Percentiles rank a stretch among this genome's conserved stretches.
Conservation (phyloP, 2,113 vertebrate genomes). For the Centropus unirufus region DNA sequence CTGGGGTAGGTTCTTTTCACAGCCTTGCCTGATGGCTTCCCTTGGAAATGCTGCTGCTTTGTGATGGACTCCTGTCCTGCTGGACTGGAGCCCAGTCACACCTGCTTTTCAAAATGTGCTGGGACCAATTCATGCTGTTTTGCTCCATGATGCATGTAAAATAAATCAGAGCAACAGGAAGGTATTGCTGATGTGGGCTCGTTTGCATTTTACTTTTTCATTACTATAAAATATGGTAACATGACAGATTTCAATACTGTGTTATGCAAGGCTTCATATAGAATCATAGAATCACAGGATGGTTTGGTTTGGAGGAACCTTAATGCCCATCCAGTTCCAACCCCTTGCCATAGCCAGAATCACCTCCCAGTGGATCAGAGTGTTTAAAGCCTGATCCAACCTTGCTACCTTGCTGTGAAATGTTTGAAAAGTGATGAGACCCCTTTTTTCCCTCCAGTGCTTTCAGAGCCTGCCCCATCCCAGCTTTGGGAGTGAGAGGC, state of each 20-base stretch:
- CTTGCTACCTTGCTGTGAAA: neutral
- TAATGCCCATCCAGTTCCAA: too few relatives aligned
- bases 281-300: too few relatives aligned
- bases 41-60: neutral
- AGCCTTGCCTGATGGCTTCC: neutral
- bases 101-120: neutral
- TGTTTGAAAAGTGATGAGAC: neutral
- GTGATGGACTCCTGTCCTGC: neutral
- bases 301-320: too few relatives aligned
- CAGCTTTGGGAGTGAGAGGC: neutral
- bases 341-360: too few relatives aligned
- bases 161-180: neutral
- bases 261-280: neutral
- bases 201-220: neutral
- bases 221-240: neutral
- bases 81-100: neutral
- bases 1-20: neutral
- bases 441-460: neutral
- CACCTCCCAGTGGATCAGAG: too few relatives aligned
- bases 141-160: neutral
- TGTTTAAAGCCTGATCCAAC: too few relatives aligned
- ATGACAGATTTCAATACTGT: neutral
- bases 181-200: neutral
- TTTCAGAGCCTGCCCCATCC: neutral
- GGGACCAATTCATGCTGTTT: neutral